Base-by-base conservation (phyloP, 2,888 invertebrate species). In the Neocrepidodera transversa region DNA sequence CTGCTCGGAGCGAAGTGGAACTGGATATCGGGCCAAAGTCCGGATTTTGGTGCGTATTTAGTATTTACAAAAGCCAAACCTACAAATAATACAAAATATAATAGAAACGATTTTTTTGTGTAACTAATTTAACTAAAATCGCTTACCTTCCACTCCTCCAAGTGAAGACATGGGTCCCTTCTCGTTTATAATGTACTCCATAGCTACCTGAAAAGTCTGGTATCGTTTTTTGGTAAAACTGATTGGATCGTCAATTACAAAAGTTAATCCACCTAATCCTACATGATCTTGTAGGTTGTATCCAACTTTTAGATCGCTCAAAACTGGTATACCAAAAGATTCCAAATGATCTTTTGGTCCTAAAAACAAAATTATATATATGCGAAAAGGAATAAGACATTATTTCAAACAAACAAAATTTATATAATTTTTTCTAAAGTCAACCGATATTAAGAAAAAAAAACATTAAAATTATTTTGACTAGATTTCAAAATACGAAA, bases 231-330 rank as follows among this genome's bases (percentile, higher is more conserved):
- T 90, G 50, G 87, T 91, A 61, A 93, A 88, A 0, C 90, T 89
- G 1, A 93, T 82, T 0, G 93, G 91, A 38, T 91, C 88, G 75
- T 93, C 88, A 0, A 94, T 84, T 1, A 92, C 81, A 72, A 93
- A 94, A 2, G 93, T 93, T 1, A 93, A 78, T 0, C 93, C 93
- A 1, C 93, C 93, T 1, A 93, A 80, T 0, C 93, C 93, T 0
- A 94, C 91, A 76, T 95, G 94, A 74, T 95, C 94, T 76, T 95
- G 94, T 47, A 95, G 81, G 74, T 94, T 92, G 70, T 91, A 85
- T 1, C 92, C 93, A 0, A 93, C 93, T 71, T 89, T 88, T 1
- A 92, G 77, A 76, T 93, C 87, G 1, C 87, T 85, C 6, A 92
- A 71, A 0, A 93, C 84, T 0, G 90, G 89, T 45, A 95, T 92